Base-by-base conservation (phyloP, 2,113 vertebrate species). In the Hippocampus guttulatus region DNA sequence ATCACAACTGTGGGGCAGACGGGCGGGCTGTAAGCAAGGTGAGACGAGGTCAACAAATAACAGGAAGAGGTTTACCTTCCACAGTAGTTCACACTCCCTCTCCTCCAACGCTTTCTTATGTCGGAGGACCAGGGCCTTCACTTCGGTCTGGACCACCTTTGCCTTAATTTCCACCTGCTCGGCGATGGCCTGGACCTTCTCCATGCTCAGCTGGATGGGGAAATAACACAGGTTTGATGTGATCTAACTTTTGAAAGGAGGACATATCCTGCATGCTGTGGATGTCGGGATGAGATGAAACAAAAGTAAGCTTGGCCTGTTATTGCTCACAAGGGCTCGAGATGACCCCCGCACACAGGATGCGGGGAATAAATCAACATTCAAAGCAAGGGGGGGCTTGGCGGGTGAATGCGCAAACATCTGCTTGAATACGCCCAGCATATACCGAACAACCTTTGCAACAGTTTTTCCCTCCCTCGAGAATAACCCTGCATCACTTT, bases 141-240 rank as follows among this genome's bases (percentile, higher is more conserved):
- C 96, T 89, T 99, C 97, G 2, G 95, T 93, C 87, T 98, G 97
- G 2, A 98, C 95, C 85, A 98, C 93, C 87, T 99, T 97, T 0
- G 96, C 96, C 83, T 98, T 98, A 91, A 98, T 95, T 88, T 99
- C 97, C 66, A 99, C 96, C 85, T 99, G 96, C 77, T 99, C 97
- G 0, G 95, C 96, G 88, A 98, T 95, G n/a, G 96, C 93, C 89
- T 98, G 95, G 66, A 95, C 96, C 78, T 98, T 96, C 80, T 99
- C 97, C 80, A 99, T 96, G 86, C 97, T 98, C 76, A 97, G 91
- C 97, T 99, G 74, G 2, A 61, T 64, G 76, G 1, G 5, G 23
- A 64, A 80, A 9, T 45, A 69, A 27, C 83, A 20, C 25, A 1
- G 15, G 2, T 21, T 0, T 27, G 11, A 25, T 15, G 3, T 30